Base-by-base conservation (phyloP, 1,140 invertebrate genomes). In the Aphelinus certus region DNA sequence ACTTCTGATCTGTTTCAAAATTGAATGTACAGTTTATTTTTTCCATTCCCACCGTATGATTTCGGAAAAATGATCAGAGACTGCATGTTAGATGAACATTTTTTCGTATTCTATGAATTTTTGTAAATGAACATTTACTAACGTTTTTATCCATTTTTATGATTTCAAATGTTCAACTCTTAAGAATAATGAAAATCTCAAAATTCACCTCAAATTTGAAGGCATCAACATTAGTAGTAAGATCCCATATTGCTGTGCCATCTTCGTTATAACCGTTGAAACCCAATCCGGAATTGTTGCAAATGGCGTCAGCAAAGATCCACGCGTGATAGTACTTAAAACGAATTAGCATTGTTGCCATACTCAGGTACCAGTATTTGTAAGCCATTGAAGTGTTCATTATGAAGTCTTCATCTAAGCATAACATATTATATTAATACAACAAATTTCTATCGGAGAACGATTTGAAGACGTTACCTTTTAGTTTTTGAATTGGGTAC, bases 241-340 rank as follows among this genome's bases (percentile, higher is more conserved):
- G 90, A 87, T 98, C 95, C 97, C 97, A 99, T 71, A 89, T 88
- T 6, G 88, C 80, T 49, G 90, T 87, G 48, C 95, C 95, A 75
- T 93, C 86, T 55, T 91, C 88, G 80, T 93, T 91, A 80, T 93
- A 95, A 0, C 96, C 96, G 82, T 92, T 94, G 84, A 95, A 98
- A 7, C 97, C 97, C 76, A 98, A 90, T 1, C 97, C 97, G 6
- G 94, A 95, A 82, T 96, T 94, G 85, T 98, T 98, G 84, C 96
- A 98, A 78, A 98, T 94, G 1, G 95, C 94, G 86, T 99, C 97
- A 7, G 95, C 95, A 62, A 98, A 88, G 53, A 96, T 90, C 97
- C 97, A 99, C 3, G 97, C 98, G 84, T 97, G 95, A 87, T 99
- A 99, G 89, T 99, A 99, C 88, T 98, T 98, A 83, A 94, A 94